phyloP scores from a whole-genome alignment of 2,888 invertebrate species.

The Sarcophaga variegata region DNA sequence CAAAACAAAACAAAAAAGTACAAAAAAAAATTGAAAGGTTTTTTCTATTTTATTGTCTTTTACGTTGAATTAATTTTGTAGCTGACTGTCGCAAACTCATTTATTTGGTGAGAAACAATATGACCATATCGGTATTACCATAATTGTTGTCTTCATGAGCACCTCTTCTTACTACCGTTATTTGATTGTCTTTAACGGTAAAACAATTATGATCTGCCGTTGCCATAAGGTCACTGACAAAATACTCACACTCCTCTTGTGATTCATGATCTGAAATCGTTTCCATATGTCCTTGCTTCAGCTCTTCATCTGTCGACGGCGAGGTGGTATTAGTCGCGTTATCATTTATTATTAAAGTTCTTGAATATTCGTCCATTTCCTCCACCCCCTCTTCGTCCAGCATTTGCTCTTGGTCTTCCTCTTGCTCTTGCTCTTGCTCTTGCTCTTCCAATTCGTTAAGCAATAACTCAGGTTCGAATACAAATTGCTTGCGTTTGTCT shows the following conservation, averaged over 20 bases:
- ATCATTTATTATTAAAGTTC: background rate
- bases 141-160: conserved; percentile 37
- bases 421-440: background rate
- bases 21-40: conserved; percentile 37
- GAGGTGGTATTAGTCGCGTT: too few species aligned
- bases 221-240: conserved; percentile 37
- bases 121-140: conserved; percentile 70
- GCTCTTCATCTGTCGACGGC: background rate
- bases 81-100: background rate
- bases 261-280: conserved; percentile 31
- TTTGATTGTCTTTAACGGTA: conserved; percentile 64
- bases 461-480: conserved; percentile 51
- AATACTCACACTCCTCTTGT: conserved; percentile 48
- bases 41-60: conserved; percentile 63
- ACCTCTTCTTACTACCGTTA: conserved; percentile 68
- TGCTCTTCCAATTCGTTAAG: background rate
- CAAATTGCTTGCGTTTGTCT: conserved; percentile 50
- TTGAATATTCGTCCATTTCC: background rate
- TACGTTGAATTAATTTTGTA: conserved; percentile 35
- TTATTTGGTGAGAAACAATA: conserved; percentile 72
- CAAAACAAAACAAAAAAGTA: background rate
- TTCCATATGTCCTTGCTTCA: conserved; percentile 20
- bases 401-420: too few species aligned
- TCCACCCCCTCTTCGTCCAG: too few species aligned
- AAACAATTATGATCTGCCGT: conserved; percentile 6